Percentiles rank a stretch among this genome's conserved stretches.
Conservation (phyloP, 1,140 invertebrate species). For the Orius insidiosus region DNA sequence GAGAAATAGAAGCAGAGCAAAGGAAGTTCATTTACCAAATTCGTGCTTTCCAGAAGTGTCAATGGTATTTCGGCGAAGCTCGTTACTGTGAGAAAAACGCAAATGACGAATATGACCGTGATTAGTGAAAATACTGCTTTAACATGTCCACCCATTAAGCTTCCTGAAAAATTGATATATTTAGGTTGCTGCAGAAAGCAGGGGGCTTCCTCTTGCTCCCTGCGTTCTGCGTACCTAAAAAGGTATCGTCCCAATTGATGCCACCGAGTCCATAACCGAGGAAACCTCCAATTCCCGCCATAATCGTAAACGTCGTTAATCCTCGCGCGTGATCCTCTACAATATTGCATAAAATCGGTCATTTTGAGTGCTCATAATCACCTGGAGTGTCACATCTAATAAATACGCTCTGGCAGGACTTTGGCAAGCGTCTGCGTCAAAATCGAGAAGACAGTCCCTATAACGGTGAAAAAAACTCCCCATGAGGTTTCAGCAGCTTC, state of each 20-base stretch:
- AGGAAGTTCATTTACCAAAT: neutral
- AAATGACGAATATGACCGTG: slow-evolving; percentile 67
- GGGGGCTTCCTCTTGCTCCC: too few species aligned
- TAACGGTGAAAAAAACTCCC: slow-evolving; percentile 80
- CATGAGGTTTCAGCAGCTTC: slow-evolving; percentile 30
- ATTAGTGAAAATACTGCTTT: slow-evolving; percentile 78
- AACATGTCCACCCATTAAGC: slow-evolving; percentile 69
- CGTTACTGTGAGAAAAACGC: slow-evolving; percentile 60
- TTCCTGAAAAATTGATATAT: slow-evolving; percentile 30
- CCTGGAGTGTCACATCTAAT: slow-evolving; percentile 80
- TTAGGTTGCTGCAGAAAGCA: too few species aligned
- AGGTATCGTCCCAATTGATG: slow-evolving; percentile 79
- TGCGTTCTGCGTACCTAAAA: slow-evolving; percentile 53
- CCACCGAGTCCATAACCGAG: slow-evolving; percentile 85
- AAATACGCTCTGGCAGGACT: slow-evolving; percentile 84
- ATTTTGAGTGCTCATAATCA: slow-evolving; percentile 23
- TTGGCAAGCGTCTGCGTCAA: slow-evolving; percentile 91
- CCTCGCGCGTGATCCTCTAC: slow-evolving; percentile 80
- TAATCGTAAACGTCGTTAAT: slow-evolving; percentile 85
- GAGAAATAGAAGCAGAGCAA: too few species aligned
- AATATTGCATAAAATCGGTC: slow-evolving; percentile 17
- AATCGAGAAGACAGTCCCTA: slow-evolving; percentile 89
- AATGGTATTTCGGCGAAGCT: slow-evolving; percentile 77
- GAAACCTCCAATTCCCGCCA: slow-evolving; percentile 88
- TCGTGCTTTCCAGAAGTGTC: neutral